A percentile compares a stretch with the other conserved stretches of the same genome.
phyloP scores from a whole-genome alignment of 2,888 invertebrate genomes.

The Apodemia mormo region DNA sequence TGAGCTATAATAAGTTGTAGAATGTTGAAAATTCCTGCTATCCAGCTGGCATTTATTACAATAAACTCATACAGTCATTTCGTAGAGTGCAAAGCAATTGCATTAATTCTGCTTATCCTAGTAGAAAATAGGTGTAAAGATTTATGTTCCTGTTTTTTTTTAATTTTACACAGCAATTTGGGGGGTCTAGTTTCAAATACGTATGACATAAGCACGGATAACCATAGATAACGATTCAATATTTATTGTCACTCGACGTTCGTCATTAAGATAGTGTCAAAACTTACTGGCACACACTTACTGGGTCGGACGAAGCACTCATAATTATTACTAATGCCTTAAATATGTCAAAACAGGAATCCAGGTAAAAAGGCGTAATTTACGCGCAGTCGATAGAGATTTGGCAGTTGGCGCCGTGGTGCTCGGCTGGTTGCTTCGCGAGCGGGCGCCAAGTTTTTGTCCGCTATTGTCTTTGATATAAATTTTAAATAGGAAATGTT shows the following conservation, averaged over 20 bases:
- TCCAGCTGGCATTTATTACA: too few species aligned
- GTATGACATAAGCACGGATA: conserved; percentile 66
- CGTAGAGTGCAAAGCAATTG: too few species aligned
- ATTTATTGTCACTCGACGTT: conserved; percentile 79
- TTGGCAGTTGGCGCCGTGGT: conserved; percentile 80
- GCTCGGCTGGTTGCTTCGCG: conserved; percentile 61
- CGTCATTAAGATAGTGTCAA: conserved; percentile 82
- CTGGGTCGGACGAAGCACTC: conserved; percentile 69
- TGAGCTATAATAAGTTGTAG: too few species aligned
- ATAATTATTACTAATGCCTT: conserved; percentile 83
- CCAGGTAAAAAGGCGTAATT: conserved; percentile 82
- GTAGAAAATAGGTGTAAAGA: too few species aligned
- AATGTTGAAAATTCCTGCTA: too few species aligned
- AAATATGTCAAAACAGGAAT: conserved; percentile 82
- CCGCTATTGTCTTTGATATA: conserved; percentile 81
- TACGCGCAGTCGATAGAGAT: conserved; percentile 80
- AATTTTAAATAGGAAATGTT: conserved; percentile 81
- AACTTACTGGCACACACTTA: conserved; percentile 73
- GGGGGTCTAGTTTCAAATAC: conserved; percentile 73
- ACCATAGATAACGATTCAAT: conserved; percentile 76
- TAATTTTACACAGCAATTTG: conserved; percentile 49
- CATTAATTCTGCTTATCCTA: too few species aligned
- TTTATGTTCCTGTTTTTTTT: too few species aligned
- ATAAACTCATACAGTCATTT: too few species aligned
- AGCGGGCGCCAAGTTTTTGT: conserved; percentile 79